phyloP scores from a whole-genome alignment of 1,140 invertebrate genomes.

The Adelges cooleyi region DNA sequence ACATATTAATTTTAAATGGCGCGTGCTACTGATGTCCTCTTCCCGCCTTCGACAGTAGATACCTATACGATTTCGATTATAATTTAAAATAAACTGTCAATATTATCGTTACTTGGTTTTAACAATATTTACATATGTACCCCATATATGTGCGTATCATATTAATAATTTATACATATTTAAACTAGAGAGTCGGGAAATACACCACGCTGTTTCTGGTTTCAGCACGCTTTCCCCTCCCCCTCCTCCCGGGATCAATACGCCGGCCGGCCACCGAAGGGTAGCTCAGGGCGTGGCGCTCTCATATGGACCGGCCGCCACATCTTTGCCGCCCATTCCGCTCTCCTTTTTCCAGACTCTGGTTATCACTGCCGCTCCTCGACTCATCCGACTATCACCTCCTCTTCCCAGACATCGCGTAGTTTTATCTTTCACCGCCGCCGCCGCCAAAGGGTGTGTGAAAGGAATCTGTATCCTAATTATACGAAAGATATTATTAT shows the following conservation, averaged over 20 bases:
- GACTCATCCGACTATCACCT: background rate
- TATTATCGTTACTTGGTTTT: no score
- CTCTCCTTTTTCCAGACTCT: background rate
- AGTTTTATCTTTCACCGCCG: background rate
- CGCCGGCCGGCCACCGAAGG: constrained; percentile 18
- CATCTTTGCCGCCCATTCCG: background rate
- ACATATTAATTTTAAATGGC: no score
- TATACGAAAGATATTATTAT: constrained; percentile 8
- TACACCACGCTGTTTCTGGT: background rate
- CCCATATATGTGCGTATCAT: no score
- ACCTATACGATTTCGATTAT: no score
- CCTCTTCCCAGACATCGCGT: background rate
- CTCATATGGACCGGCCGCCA: constrained; percentile 21
- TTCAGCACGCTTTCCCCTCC: background rate
- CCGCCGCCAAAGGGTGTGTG: background rate
- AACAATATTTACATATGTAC: no score
- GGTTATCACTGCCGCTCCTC: background rate
- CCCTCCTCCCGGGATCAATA: constrained; percentile 12
- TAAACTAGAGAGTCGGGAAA: background rate
- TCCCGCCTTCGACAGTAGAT: no score
- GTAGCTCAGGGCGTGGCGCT: constrained; percentile 23
- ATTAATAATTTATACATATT: background rate
- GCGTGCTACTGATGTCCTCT: no score
- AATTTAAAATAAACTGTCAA: no score
- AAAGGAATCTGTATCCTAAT: background rate